Evolutionary conservation across 2,797 vertebrate genomes (phyloP).

Genomic region (Anguilla anguilla): DNA sequence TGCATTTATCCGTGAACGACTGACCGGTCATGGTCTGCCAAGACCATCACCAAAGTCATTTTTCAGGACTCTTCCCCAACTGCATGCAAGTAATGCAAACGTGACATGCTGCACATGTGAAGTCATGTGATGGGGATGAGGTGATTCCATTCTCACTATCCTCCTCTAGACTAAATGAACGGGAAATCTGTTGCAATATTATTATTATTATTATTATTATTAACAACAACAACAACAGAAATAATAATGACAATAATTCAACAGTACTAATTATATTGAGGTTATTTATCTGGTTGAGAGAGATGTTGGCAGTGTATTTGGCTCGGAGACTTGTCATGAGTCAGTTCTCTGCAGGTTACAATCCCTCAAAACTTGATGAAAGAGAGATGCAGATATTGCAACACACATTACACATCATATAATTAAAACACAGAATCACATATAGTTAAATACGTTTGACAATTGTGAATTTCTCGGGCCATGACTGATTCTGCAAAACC

Average conservation of each 20-base stretch:
- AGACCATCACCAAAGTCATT: background rate
- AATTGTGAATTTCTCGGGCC: too few species aligned
- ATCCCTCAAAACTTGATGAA: too few species aligned
- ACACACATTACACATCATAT: too few species aligned
- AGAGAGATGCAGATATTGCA: too few species aligned
- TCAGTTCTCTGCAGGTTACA: too few species aligned
- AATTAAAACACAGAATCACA: too few species aligned
- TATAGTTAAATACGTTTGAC: too few species aligned
- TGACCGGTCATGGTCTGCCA: background rate
- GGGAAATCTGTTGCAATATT: background rate
- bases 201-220: background rate
- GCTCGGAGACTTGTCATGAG: too few species aligned
- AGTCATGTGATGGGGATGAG: background rate
- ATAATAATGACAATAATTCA: background rate
- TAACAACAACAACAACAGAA: background rate
- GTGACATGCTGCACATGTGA: background rate
- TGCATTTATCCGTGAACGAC: slow-evolving; percentile 16
- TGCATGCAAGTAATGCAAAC: background rate
- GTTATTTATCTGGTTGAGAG: background rate
- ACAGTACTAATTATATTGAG: background rate
- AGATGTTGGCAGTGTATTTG: too few species aligned
- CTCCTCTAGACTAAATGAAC: background rate
- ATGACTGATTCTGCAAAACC: too few species aligned
- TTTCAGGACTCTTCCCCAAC: background rate
- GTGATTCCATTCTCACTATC: background rate